Base-by-base conservation (phyloP, 2,888 invertebrate genomes). In the Coremacera marginata region DNA sequence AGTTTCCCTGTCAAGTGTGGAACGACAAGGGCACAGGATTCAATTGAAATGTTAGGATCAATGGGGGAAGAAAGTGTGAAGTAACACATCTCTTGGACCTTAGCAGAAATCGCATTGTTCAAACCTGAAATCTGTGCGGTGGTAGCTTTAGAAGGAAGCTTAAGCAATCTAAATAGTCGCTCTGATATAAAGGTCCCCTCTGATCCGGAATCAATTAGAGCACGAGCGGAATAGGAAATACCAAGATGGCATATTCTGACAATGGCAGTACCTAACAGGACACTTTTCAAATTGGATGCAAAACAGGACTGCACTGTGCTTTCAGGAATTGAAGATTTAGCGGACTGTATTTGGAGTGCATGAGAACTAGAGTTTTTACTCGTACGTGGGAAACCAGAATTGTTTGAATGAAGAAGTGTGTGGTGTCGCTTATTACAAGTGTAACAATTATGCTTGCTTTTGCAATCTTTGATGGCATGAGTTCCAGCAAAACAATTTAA, bases 1-100 rank as follows among this genome's bases (percentile, higher is more conserved):
- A 70, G 70, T 22, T 51, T n/a, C 4, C 57, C 22, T 5, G 70
- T 52, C 5, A 70, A 31, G 3, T 70, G 27, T n/a, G 70, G 70
- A 16, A 70, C 16, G 5, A 55, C 55, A 3, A 70, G n/a, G 14
- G 70, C 70, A 11, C 2, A 27, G 5, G 51, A 4, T 52, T 52
- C 16, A 3, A 52, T 16, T 31, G 31, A 4, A 5, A 31, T 31
- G 31, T 31, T 31, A 4, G 31, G 31, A 31, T 31, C 31, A 31
- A 31, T 31, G 3, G 31, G 31, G 3, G 31, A 31, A 31, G 31
- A 31, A 31, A 31, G 31, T 31, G 31, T 31, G 5, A 31, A 31
- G 31, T 3, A 4, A 5, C 31, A 31, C 5, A 31, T 3, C 5
- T 31, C 31, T 3, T 31, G 31, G 5, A 31, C 31, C 31, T 31